A percentile compares a stretch with the other conserved stretches of the same genome.
Conservation (phyloP, 2,113 vertebrate genomes). For the Chloebia gouldiae region DNA sequence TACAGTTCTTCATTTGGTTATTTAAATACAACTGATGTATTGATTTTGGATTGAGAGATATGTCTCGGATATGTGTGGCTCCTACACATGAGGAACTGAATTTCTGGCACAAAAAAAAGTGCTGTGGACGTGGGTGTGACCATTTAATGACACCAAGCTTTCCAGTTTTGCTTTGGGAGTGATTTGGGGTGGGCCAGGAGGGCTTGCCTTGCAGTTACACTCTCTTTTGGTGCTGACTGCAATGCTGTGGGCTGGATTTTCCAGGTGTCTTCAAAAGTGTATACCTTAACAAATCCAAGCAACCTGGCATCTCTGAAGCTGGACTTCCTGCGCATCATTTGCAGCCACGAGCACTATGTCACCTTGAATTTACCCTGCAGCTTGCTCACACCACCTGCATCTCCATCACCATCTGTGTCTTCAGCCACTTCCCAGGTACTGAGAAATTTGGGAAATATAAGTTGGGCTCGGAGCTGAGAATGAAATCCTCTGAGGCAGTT, state of each 20-base stretch:
- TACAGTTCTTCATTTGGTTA: not conserved
- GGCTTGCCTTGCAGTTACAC: not conserved
- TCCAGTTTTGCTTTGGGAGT: not conserved
- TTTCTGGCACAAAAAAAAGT: not conserved
- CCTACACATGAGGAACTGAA: not conserved
- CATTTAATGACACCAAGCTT: not conserved
- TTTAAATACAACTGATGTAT: not conserved
- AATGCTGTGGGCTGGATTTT: not conserved
- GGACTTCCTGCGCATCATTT: constrained; percentile 93
- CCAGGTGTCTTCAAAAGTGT: constrained; percentile 91
- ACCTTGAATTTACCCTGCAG: constrained; percentile 96
- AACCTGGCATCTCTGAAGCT: constrained; percentile 88
- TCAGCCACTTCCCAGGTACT: constrained; percentile 95
- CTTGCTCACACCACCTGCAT: constrained; percentile 93
- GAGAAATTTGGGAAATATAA: not conserved
- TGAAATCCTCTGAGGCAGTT: not conserved
- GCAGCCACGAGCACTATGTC: constrained; percentile 97
- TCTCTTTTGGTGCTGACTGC: not conserved
- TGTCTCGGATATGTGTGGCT: not conserved
- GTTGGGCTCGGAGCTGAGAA: not conserved
- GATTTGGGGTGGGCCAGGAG: not conserved
- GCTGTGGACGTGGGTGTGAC: not conserved
- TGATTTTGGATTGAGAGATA: not conserved
- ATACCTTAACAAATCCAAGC: constrained; percentile 86
- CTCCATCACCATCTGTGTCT: constrained; percentile 95